Percentiles rank a stretch among this genome's conserved stretches.
Evolutionary conservation across 2,113 vertebrate genomes (phyloP).

Genomic region (Aptenodytes forsteri): DNA sequence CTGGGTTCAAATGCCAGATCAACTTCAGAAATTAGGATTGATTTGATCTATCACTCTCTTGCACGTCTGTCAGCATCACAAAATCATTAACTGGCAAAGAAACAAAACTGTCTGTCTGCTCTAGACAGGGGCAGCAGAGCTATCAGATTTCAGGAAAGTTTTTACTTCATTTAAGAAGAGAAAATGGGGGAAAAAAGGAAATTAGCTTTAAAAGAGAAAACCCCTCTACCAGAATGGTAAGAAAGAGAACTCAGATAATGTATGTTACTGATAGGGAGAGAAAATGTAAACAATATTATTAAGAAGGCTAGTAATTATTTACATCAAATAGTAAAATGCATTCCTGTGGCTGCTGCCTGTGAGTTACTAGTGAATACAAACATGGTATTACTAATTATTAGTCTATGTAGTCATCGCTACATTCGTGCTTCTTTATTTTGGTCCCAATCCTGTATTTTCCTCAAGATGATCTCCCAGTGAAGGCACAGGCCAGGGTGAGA

Average conservation of each 20-base stretch:
- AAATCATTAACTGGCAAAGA: background rate
- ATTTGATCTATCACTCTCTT: background rate
- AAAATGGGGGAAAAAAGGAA: background rate
- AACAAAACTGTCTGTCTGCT: background rate
- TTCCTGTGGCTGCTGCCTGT: background rate
- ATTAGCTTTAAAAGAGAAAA: background rate
- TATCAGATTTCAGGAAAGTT: background rate
- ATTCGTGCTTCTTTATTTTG: background rate
- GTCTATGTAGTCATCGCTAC: background rate
- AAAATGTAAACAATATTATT: background rate
- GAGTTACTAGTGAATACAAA: background rate
- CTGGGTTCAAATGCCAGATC: background rate
- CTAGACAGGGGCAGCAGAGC: background rate
- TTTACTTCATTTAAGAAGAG: background rate
- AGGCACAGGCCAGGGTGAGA: background rate
- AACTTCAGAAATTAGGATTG: slow-evolving; percentile 38
- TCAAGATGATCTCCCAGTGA: background rate
- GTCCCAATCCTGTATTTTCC: background rate
- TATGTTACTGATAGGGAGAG: background rate
- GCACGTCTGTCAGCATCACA: background rate
- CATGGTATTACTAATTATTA: background rate
- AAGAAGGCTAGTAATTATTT: background rate
- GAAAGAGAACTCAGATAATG: background rate
- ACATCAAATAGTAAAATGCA: background rate
- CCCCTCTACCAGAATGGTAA: background rate